These are phyloP conservation scores for Macquaria australasica DNA, from an alignment of 2,113 vertebrate genomes.

Conservation along the genomic window DNA sequence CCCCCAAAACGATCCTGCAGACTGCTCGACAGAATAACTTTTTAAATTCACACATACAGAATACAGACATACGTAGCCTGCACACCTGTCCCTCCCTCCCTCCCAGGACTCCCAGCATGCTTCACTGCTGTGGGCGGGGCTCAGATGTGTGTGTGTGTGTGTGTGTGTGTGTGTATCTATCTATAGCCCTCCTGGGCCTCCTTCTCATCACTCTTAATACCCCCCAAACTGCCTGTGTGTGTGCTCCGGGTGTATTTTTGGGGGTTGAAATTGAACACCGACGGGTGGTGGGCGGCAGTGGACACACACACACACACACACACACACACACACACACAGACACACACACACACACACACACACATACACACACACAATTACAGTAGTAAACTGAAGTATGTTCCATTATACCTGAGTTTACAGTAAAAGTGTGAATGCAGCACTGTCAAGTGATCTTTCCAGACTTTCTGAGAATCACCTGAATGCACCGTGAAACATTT, in stretches of 20 bases:
- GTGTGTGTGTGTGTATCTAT: slow-evolving; percentile 54
- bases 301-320: slow-evolving; percentile 35
- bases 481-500: slow-evolving; percentile 4
- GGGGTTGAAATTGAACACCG: slow-evolving; percentile 66
- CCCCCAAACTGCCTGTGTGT: slow-evolving; percentile 49
- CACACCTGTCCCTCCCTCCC: slow-evolving; percentile 67
- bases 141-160: slow-evolving; percentile 41
- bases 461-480: neutral
- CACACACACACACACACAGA: slow-evolving; percentile 35
- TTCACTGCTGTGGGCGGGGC: slow-evolving; percentile 40
- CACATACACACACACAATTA: too few species aligned
- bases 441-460: neutral
- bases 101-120: slow-evolving; percentile 63
- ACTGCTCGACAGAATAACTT: too few species aligned
- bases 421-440: neutral
- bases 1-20: too few species aligned
- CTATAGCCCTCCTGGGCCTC: slow-evolving; percentile 52
- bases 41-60: too few species aligned
- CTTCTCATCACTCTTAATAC: slow-evolving; percentile 57
- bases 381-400: neutral
- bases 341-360: slow-evolving; percentile 38
- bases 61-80: neutral
- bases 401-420: neutral
- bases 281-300: neutral
- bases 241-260: slow-evolving; percentile 58